These are phyloP conservation scores for Sebastes glaucus DNA, from an alignment of 2,797 vertebrate genomes.

Conservation along the genomic window DNA sequence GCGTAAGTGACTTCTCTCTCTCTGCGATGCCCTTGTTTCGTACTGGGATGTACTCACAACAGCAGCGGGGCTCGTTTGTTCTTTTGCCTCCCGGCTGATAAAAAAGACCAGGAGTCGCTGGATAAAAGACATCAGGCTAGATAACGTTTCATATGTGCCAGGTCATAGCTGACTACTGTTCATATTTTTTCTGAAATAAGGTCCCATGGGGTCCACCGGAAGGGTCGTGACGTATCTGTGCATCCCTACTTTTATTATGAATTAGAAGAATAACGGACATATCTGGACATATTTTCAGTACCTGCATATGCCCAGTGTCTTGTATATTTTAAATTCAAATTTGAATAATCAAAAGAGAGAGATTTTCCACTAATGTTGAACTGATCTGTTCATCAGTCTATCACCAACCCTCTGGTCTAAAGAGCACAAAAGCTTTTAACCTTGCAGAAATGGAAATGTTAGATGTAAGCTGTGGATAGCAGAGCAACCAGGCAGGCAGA, in stretches of 20 bases:
- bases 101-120: accelerated
- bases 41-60: no score
- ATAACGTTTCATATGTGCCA: no score
- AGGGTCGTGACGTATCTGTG: no score
- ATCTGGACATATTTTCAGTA: not conserved
- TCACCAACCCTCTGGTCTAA: not conserved
- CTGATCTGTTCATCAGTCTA: slow-evolving; percentile 6
- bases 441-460: slow-evolving; percentile 46
- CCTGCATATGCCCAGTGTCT: not conserved
- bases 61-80: no score
- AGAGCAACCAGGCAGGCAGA: slow-evolving; percentile 29
- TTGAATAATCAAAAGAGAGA: not conserved
- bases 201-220: no score
- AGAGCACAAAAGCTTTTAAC: slow-evolving; percentile 47
- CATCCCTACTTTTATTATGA: not conserved
- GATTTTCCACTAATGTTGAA: not conserved
- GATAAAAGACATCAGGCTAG: no score
- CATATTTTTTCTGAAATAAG: no score
- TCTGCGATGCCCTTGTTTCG: no score
- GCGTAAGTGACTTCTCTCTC: no score
- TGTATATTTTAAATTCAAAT: slow-evolving; percentile 1
- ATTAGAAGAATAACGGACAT: not conserved
- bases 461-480: slow-evolving; percentile 43
- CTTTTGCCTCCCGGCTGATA: no score
- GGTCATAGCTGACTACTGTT: no score